Percentiles rank a stretch among this genome's conserved stretches.
Evolutionary conservation across 2,113 vertebrate species (phyloP).

Genomic region (Porphyrio hochstetteri): DNA sequence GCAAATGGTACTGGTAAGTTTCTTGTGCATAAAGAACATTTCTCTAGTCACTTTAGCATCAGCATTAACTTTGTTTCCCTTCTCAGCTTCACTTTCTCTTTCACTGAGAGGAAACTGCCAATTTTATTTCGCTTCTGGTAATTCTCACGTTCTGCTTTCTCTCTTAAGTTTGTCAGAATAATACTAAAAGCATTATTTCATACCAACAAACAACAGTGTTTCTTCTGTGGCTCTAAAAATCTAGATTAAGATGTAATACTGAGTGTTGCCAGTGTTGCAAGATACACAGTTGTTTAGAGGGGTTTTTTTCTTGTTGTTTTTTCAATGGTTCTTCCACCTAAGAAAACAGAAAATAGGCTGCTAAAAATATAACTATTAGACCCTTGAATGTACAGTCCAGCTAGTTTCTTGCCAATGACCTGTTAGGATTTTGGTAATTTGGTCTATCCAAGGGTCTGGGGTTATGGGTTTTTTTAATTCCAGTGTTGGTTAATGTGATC

Average conservation of each 20-base stretch:
- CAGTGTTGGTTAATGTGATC: not conserved
- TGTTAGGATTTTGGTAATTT: not conserved
- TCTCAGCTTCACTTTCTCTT: not conserved
- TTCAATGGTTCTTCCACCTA: not conserved
- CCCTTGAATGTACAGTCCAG: not conserved
- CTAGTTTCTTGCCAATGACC: not conserved
- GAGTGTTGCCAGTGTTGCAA: not conserved
- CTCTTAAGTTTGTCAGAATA: not conserved
- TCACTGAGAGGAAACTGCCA: not conserved
- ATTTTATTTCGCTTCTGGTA: not conserved
- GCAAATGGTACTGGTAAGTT: constrained; percentile 85
- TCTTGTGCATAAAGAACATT: not conserved
- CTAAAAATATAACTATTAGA: not conserved
- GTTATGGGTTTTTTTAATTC: not conserved
- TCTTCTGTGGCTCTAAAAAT: not conserved
- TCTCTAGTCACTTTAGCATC: not conserved
- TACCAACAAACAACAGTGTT: not conserved
- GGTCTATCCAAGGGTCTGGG: not conserved
- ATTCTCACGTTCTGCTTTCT: not conserved
- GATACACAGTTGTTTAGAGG: fast-evolving
- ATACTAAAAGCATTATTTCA: not conserved
- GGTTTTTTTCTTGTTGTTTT: not conserved
- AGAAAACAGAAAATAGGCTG: not conserved
- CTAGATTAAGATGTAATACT: not conserved
- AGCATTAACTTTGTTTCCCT: not conserved